Evolutionary conservation across 2,888 invertebrate species (phyloP).

Genomic region (Lysandra bellargus): DNA sequence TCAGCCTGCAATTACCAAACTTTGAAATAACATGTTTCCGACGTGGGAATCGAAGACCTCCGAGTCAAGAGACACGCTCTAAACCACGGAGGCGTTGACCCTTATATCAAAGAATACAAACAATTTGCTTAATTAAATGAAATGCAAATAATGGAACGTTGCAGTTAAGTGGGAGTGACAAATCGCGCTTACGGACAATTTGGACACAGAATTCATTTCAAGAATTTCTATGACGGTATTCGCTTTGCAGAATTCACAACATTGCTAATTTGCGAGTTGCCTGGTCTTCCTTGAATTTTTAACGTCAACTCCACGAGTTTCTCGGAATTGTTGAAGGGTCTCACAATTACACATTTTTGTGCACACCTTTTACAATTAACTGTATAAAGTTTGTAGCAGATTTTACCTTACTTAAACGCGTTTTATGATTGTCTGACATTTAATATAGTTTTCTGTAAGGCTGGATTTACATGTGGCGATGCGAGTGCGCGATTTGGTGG

Average conservation of each 20-base stretch:
- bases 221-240: neutral
- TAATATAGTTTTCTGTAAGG: no score
- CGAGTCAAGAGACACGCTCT: no score
- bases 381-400: no score
- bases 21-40: no score
- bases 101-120: no score
- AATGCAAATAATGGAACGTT: neutral
- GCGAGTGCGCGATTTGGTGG: no score
- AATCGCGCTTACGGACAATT: neutral
- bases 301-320: neutral
- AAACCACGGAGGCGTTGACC: no score
- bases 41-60: no score
- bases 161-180: neutral
- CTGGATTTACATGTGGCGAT: no score
- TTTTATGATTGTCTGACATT: no score
- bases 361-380: neutral
- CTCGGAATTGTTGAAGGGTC: neutral
- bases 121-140: neutral
- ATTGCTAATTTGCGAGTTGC: constrained; percentile 14
- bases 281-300: constrained; percentile 19
- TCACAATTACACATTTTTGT: neutral
- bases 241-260: constrained; percentile 12
- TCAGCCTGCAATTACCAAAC: no score
- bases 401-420: no score
- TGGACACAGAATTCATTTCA: neutral